Evolutionary conservation across 1,140 invertebrate genomes (phyloP).

Genomic region (Drosophila pachea): DNA sequence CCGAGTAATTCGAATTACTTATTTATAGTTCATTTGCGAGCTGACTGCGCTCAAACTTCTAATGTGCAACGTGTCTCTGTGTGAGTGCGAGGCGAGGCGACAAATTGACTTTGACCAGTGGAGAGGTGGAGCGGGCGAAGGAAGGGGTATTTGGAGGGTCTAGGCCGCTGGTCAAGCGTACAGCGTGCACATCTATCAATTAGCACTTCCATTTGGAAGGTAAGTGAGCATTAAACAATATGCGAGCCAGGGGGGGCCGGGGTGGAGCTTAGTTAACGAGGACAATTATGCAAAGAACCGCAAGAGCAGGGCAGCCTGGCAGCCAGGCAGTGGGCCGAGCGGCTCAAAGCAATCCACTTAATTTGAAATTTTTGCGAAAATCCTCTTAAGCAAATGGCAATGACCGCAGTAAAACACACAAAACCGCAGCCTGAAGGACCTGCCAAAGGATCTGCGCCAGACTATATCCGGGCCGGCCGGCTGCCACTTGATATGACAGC

Average conservation of each 20-base stretch:
- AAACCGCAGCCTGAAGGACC: conserved; percentile 42
- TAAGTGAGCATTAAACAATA: conserved; percentile 59
- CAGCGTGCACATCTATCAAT: conserved; percentile 48
- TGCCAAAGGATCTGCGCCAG: conserved; percentile 2
- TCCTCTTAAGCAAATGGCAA: conserved; percentile 67
- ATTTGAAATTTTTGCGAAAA: conserved; percentile 70
- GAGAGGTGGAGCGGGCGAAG: background rate
- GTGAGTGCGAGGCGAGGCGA: conserved; percentile 25
- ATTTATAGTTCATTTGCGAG: conserved; percentile 75
- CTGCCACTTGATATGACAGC: conserved; percentile 64
- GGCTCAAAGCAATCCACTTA: conserved; percentile 65
- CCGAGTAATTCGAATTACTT: conserved; percentile 69
- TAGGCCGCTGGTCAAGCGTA: conserved; percentile 5
- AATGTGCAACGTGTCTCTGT: conserved; percentile 47
- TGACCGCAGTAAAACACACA: conserved; percentile 65
- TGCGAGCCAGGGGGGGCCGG: conserved; percentile 20
- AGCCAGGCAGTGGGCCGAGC: background rate
- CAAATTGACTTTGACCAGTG: conserved; percentile 59
- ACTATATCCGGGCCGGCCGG: conserved; percentile 13
- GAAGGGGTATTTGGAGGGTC: conserved; percentile 14
- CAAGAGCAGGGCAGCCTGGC: conserved; percentile 18
- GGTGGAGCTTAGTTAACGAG: conserved; percentile 33
- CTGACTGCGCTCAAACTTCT: conserved; percentile 59
- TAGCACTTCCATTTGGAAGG: conserved; percentile 53
- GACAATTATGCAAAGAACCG: conserved; percentile 65